phyloP scores from a whole-genome alignment of 2,888 invertebrate species.

The Habroteleia sp. region DNA sequence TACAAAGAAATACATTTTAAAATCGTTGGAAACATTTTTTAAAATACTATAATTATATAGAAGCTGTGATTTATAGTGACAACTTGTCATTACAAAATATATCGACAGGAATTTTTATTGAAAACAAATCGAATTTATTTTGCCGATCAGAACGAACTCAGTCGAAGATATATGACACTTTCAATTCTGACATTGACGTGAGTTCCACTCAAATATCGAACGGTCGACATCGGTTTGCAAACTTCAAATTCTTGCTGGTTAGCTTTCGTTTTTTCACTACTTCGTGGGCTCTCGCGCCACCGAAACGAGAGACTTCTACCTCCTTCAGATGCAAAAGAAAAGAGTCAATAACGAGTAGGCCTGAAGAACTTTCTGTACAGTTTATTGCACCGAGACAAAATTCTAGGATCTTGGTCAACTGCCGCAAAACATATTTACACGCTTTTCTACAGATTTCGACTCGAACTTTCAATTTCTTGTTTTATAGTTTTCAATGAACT shows the following conservation, averaged over 20 bases:
- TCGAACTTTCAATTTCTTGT: too few species aligned
- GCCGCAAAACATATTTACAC: too few species aligned
- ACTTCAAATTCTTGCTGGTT: slow-evolving; percentile 30
- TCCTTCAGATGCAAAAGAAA: slow-evolving; percentile 23
- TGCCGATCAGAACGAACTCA: slow-evolving; percentile 2
- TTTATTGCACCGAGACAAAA: slow-evolving; percentile 48
- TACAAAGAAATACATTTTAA: too few species aligned
- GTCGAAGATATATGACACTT: slow-evolving; percentile 6
- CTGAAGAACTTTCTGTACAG: slow-evolving; percentile 44
- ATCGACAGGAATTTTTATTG: slow-evolving; percentile 4
- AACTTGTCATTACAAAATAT: too few species aligned
- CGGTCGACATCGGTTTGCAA: slow-evolving; percentile 12
- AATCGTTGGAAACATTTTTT: too few species aligned
- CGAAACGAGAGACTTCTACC: slow-evolving; percentile 41
- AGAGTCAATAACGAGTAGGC: slow-evolving; percentile 43
- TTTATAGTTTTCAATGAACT: too few species aligned
- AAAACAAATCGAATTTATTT: slow-evolving; percentile 16
- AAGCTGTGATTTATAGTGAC: too few species aligned
- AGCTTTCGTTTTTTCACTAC: slow-evolving; percentile 17
- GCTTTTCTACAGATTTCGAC: too few species aligned
- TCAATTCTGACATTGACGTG: slow-evolving; percentile 22
- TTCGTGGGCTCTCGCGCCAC: slow-evolving; percentile 16
- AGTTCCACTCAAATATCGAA: slow-evolving; percentile 11
- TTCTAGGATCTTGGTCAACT: slow-evolving; percentile 19
- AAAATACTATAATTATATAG: too few species aligned